A percentile compares a stretch with the other conserved stretches of the same genome.
Conservation (phyloP, 37 sponge, comb jelly and placozoan species). For the Tethya wilhelma region DNA sequence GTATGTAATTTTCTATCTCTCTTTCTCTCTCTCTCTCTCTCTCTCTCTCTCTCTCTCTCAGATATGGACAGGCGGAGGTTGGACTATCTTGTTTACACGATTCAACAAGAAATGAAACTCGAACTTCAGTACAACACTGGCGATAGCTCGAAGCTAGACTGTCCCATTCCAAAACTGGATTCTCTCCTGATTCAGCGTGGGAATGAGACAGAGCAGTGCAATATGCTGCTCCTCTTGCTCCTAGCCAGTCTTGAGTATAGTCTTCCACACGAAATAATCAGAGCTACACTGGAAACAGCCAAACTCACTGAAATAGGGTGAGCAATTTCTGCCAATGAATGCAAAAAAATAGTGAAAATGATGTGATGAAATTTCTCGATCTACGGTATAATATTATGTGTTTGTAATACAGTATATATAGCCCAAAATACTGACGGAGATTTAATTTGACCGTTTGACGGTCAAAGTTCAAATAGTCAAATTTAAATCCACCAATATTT, state of each 20-base stretch:
- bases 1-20: too few relatives aligned
- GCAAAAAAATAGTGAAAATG: too few relatives aligned
- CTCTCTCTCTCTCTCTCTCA: too few relatives aligned
- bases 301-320: slow-evolving; percentile 52
- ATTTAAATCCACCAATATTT: too few relatives aligned
- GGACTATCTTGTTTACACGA: slow-evolving; percentile 18
- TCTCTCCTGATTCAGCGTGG: slow-evolving; percentile 12
- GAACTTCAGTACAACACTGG: background rate
- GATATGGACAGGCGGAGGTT: slow-evolving; percentile 39
- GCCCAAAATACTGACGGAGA: background rate
- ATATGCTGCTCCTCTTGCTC: slow-evolving; percentile 72
- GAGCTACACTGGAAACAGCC: slow-evolving; percentile 64
- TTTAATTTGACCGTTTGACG: too few relatives aligned
- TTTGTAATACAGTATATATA: background rate
- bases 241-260: slow-evolving; percentile 57
- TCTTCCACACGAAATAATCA: slow-evolving; percentile 51
- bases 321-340: background rate
- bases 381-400: background rate
- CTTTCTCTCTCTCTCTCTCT: too few relatives aligned
- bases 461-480: too few relatives aligned
- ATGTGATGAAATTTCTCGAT: background rate
- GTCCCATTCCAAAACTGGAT: slow-evolving; percentile 22
- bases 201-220: slow-evolving; percentile 65
- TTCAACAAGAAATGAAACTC: slow-evolving; percentile 43
- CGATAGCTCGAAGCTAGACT: background rate